Evolutionary conservation across 2,888 invertebrate genomes (phyloP).

Genomic region (Elmis aenea): DNA sequence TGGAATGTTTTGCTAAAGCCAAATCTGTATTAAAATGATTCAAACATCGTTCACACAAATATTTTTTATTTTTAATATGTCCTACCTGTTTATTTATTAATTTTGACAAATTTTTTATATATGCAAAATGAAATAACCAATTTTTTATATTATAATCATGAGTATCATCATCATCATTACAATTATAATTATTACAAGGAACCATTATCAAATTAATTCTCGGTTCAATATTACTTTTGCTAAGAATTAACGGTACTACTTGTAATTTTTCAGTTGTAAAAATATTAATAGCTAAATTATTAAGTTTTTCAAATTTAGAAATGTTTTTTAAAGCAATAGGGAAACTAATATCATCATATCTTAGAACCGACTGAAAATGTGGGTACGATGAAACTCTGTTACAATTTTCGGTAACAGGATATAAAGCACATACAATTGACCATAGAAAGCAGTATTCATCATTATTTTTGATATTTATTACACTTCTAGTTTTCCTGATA

Average conservation of each 20-base stretch:
- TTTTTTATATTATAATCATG: constrained; percentile 1
- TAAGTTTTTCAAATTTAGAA: no score
- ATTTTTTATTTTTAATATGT: no score
- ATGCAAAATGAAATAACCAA: constrained; percentile 8
- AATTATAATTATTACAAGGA: constrained; percentile 1
- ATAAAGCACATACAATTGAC: no score
- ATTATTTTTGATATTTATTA: constrained; percentile 26
- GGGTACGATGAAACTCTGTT: no score
- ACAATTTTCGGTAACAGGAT: constrained; percentile 14
- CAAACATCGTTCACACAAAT: no score
- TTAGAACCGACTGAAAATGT: constrained; percentile 14
- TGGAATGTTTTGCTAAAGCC: constrained; percentile 5
- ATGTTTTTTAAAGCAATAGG: constrained; percentile 23
- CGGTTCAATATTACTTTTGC: not conserved
- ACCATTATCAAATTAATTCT: constrained; percentile 3
- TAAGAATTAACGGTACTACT: constrained; percentile 12
- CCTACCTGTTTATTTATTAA: constrained; percentile 9
- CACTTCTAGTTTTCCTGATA: constrained; percentile 19
- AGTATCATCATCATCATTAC: no score
- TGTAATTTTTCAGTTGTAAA: constrained; percentile 16
- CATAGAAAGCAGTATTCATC: constrained; percentile 23
- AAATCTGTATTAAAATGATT: constrained; percentile 7
- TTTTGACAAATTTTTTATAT: constrained; percentile 8
- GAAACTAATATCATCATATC: constrained; percentile 20
- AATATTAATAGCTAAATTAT: constrained; percentile 22